phyloP scores from a whole-genome alignment of 2,113 vertebrate genomes.

The Seriola rivoliana region DNA sequence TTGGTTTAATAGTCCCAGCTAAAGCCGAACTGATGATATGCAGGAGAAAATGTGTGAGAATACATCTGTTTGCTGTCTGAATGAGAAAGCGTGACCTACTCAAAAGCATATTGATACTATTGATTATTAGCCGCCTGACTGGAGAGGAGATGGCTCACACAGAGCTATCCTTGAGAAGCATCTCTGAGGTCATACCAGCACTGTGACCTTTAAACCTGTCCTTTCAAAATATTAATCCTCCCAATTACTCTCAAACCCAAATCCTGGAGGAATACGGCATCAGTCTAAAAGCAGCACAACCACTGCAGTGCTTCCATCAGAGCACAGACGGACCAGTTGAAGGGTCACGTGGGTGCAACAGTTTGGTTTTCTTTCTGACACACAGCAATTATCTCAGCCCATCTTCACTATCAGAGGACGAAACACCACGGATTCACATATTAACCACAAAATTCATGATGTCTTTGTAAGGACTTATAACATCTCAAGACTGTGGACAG shows the following conservation, averaged over 20 bases:
- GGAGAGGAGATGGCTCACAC: conserved; percentile 60
- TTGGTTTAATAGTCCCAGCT: conserved; percentile 57
- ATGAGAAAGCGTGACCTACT: conserved; percentile 27
- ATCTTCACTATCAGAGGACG: conserved; percentile 17
- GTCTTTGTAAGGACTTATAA: conserved; percentile 45
- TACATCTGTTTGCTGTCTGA: conserved; percentile 28
- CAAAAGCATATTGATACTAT: conserved; percentile 68
- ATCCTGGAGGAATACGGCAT: conserved; percentile 23
- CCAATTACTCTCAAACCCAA: conserved; percentile 46
- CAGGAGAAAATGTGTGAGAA: conserved; percentile 46
- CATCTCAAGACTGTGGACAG: conserved; percentile 52
- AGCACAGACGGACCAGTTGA: conserved; percentile 10
- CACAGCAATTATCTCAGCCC: neutral
- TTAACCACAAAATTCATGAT: conserved; percentile 44
- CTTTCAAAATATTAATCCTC: conserved; percentile 67
- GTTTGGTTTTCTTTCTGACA: conserved; percentile 33
- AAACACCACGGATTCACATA: conserved; percentile 40
- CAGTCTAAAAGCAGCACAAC: neutral
- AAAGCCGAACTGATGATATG: conserved; percentile 33
- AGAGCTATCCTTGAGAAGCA: conserved; percentile 61
- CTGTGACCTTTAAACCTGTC: conserved; percentile 74
- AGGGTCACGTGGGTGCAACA: neutral
- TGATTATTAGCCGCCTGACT: conserved; percentile 70
- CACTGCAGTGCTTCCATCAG: conserved; percentile 21
- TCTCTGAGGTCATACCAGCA: conserved; percentile 63